Conservation (phyloP, 1,140 invertebrate species). For the Pseudomyrmex concolor region DNA sequence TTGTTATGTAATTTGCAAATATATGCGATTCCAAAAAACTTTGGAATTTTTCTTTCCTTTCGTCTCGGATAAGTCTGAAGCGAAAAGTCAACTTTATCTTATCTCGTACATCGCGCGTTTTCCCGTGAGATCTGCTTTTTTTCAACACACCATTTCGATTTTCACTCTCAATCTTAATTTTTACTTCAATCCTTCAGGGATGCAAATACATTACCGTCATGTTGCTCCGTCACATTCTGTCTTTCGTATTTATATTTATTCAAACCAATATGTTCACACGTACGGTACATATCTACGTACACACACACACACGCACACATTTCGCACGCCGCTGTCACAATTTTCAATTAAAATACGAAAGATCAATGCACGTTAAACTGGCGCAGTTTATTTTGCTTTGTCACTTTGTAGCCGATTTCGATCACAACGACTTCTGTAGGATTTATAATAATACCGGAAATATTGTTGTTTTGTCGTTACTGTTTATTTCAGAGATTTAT, state of each 20-base stretch:
- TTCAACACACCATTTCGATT: background rate
- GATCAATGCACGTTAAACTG: conserved; percentile 18
- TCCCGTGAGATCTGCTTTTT: background rate
- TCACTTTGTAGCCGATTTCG: conserved; percentile 33
- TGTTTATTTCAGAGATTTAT: conserved; percentile 45
- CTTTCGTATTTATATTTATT: too few relatives aligned
- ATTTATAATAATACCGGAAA: conserved; percentile 43
- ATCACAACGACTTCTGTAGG: background rate
- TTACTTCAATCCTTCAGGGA: background rate
- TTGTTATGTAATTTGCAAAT: background rate
- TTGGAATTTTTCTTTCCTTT: background rate
- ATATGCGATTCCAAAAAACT: background rate
- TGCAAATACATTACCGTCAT: too few relatives aligned
- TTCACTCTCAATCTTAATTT: conserved; percentile 8
- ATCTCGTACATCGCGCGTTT: background rate
- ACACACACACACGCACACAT: background rate
- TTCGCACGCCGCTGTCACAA: background rate
- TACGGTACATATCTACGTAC: background rate
- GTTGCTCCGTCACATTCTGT: too few relatives aligned
- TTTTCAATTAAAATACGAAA: conserved; percentile 39
- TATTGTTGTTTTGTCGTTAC: conserved; percentile 19
- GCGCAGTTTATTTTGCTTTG: conserved; percentile 44
- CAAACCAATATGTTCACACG: too few relatives aligned
- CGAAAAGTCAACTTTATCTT: conserved; percentile 17
- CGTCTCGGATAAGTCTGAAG: background rate